Conservation (phyloP, 2,888 invertebrate genomes). For the Dysmachus trigonus region DNA sequence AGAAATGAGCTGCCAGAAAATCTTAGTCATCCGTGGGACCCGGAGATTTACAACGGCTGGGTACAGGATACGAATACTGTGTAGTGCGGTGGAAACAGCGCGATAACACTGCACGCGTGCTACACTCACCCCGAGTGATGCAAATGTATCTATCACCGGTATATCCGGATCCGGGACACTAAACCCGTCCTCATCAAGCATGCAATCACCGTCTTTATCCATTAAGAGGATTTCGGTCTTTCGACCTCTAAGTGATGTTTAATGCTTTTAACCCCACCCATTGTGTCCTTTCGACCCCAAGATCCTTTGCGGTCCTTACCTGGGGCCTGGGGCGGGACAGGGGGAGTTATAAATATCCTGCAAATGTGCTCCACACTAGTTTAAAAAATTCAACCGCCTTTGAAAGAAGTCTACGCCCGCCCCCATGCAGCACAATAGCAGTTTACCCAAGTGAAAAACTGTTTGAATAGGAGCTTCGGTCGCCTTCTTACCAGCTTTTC, state of each 20-base stretch:
- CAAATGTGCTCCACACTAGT: slow-evolving; percentile 1
- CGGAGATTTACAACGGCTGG: not conserved
- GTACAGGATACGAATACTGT: not conserved
- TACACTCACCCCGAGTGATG: not conserved
- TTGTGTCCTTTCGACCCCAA: not conserved
- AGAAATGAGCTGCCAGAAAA: slow-evolving; percentile 12
- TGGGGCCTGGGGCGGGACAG: too few species aligned
- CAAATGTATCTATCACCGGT: not conserved
- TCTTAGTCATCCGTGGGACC: not conserved
- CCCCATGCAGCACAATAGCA: slow-evolving; percentile 1
- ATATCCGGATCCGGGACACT: not conserved
- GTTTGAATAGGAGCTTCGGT: slow-evolving; percentile 20
- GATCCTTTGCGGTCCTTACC: not conserved
- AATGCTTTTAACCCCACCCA: not conserved
- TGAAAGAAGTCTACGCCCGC: not conserved
- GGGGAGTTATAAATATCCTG: not conserved
- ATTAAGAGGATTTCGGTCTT: not conserved
- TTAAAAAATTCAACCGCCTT: slow-evolving; percentile 21
- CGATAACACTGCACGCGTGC: not conserved
- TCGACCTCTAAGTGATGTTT: not conserved
- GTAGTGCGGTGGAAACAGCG: not conserved
- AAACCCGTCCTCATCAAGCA: not conserved
- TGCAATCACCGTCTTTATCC: not conserved
- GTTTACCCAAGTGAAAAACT: slow-evolving; percentile 27
- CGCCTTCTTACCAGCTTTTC: slow-evolving; percentile 29